These are phyloP conservation scores for Tolmerus cingulatus DNA, from an alignment of 2,888 invertebrate species.

Conservation along the genomic window DNA sequence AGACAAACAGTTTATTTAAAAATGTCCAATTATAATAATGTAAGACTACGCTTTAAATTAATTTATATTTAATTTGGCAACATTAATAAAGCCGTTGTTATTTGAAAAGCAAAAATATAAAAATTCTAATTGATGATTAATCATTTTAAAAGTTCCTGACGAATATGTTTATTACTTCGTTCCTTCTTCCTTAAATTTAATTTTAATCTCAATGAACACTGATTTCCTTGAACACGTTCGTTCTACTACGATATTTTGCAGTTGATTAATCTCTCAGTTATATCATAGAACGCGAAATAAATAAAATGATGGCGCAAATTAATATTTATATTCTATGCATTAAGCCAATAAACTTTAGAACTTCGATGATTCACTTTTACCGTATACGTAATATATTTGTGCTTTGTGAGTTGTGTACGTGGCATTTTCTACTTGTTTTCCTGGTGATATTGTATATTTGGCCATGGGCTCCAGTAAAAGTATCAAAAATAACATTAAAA, in stretches of 20 bases:
- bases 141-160: neutral
- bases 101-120: conserved; percentile 17
- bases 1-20: conserved; percentile 17
- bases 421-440: neutral
- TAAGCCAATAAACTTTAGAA: neutral
- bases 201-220: conserved; percentile 6
- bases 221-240: neutral
- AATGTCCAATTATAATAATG: neutral
- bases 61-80: conserved; percentile 36
- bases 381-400: neutral
- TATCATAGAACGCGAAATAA: neutral
- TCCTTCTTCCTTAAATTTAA: neutral
- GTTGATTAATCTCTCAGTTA: neutral
- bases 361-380: neutral
- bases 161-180: neutral
- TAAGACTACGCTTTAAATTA: conserved; percentile 12
- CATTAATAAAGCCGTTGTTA: conserved; percentile 40
- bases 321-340: neutral
- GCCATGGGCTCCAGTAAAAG: neutral
- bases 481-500: neutral
- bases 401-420: neutral
- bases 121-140: neutral
- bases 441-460: neutral
- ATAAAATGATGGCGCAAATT: neutral
- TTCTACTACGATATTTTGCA: neutral